A percentile compares a stretch with the other conserved stretches of the same genome.
Evolutionary conservation across 1,140 invertebrate species (phyloP).

Genomic region (Drosophila pandora): DNA sequence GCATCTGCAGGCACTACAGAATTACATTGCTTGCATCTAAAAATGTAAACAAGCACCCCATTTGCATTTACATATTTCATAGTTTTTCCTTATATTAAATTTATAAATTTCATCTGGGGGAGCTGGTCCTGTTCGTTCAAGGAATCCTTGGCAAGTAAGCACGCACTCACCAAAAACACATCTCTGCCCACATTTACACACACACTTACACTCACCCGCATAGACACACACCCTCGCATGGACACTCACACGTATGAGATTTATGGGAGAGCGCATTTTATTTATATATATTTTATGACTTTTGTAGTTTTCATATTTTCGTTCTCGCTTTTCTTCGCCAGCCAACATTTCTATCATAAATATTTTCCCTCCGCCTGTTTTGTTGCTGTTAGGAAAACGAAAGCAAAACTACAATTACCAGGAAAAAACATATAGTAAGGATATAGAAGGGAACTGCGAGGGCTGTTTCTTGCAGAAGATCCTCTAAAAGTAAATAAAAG

Average conservation of each 20-base stretch:
- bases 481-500: constrained; percentile 54
- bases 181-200: constrained; percentile 2
- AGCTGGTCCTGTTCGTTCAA: neutral
- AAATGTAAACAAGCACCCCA: constrained; percentile 38
- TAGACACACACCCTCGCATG: constrained; percentile 20
- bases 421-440: constrained; percentile 17
- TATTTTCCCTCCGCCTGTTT: constrained; percentile 19
- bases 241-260: constrained; percentile 44
- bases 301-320: constrained; percentile 39
- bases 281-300: constrained; percentile 57
- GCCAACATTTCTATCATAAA: constrained; percentile 35
- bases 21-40: constrained; percentile 19
- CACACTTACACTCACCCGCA: neutral
- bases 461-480: constrained; percentile 12
- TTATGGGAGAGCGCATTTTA: constrained; percentile 48
- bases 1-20: constrained; percentile 4
- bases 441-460: neutral
- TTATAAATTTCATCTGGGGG: constrained; percentile 35
- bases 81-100: constrained; percentile 45
- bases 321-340: constrained; percentile 1
- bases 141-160: constrained; percentile 36
- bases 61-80: constrained; percentile 44
- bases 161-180: constrained; percentile 25
- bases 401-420: constrained; percentile 45
- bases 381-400: constrained; percentile 31